phyloP scores from a whole-genome alignment of 2,797 vertebrate genomes.

The Propithecus perrieri region DNA sequence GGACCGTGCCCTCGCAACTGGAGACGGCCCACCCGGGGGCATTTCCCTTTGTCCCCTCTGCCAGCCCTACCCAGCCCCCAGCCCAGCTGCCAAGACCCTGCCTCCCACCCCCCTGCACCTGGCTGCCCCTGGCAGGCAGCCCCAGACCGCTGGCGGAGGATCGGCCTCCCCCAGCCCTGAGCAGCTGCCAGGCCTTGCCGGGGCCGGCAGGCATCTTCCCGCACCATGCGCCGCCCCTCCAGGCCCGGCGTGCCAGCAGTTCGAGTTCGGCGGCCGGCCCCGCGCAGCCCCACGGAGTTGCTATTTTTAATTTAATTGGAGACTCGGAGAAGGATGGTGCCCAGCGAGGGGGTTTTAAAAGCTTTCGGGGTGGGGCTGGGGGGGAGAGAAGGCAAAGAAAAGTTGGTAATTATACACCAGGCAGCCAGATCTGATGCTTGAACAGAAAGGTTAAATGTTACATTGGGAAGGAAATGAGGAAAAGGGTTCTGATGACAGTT shows the following conservation, averaged over 20 bases:
- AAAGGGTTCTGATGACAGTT: conserved; percentile 35
- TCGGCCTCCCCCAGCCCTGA: background rate
- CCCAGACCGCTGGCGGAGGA: background rate
- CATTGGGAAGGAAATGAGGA: conserved; percentile 67
- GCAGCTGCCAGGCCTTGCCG: conserved; percentile 58
- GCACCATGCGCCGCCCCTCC: conserved; percentile 25
- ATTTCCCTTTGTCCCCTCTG: conserved; percentile 22
- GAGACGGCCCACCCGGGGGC: background rate
- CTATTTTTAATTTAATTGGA: conserved; percentile 82
- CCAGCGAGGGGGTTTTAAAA: conserved; percentile 70
- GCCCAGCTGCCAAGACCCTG: conserved; percentile 55
- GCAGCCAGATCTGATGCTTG: conserved; percentile 70
- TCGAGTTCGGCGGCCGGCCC: conserved; percentile 61
- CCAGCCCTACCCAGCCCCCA: background rate
- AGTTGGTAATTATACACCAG: conserved; percentile 78
- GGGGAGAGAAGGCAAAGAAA: conserved; percentile 25
- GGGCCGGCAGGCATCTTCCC: conserved; percentile 39
- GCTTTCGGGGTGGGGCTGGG: conserved; percentile 8
- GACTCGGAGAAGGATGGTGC: conserved; percentile 66
- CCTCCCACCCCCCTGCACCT: conserved; percentile 69
- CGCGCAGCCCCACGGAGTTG: conserved; percentile 34
- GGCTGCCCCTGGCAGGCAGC: conserved; percentile 69
- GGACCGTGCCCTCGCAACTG: background rate
- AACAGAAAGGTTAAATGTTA: conserved; percentile 80
- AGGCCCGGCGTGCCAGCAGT: conserved; percentile 52